These are phyloP conservation scores for Ellobium chinense DNA, from an alignment of 2,888 invertebrate species.

Conservation along the genomic window DNA sequence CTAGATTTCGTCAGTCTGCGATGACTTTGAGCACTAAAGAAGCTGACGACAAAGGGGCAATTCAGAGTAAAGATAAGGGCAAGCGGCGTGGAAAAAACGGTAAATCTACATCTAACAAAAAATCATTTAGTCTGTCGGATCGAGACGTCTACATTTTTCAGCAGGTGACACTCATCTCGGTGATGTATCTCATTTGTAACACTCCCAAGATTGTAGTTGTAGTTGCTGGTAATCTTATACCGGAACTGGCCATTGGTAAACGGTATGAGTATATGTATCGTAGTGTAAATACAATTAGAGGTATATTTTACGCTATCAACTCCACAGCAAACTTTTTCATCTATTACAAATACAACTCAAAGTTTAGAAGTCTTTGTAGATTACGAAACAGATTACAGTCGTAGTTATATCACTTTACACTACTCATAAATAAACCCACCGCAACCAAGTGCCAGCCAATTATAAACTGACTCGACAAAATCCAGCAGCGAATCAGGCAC, in stretches of 20 bases:
- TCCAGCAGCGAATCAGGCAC: no score
- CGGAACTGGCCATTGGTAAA: background rate
- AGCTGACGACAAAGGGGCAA: background rate
- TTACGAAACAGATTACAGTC: no score
- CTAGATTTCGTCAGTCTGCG: background rate
- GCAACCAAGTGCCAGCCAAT: no score
- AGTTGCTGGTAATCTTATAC: background rate
- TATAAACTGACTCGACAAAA: no score
- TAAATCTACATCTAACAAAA: background rate
- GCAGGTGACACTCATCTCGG: background rate
- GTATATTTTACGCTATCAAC: background rate
- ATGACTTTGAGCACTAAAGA: no score
- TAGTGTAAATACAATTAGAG: background rate
- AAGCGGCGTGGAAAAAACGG: background rate
- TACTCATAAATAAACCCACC: no score
- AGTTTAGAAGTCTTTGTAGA: background rate
- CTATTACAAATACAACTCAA: slow-evolving; percentile 2
- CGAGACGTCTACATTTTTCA: background rate
- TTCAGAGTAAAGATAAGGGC: background rate
- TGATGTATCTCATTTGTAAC: background rate
- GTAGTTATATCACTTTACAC: no score
- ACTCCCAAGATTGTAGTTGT: background rate
- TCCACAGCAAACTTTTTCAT: background rate
- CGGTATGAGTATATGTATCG: background rate
- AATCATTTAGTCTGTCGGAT: background rate